Evolutionary conservation across 2,888 invertebrate species (phyloP), one percentile per base, ranked within the genome.

Genomic region (Philhelius pedissequus): DNA sequence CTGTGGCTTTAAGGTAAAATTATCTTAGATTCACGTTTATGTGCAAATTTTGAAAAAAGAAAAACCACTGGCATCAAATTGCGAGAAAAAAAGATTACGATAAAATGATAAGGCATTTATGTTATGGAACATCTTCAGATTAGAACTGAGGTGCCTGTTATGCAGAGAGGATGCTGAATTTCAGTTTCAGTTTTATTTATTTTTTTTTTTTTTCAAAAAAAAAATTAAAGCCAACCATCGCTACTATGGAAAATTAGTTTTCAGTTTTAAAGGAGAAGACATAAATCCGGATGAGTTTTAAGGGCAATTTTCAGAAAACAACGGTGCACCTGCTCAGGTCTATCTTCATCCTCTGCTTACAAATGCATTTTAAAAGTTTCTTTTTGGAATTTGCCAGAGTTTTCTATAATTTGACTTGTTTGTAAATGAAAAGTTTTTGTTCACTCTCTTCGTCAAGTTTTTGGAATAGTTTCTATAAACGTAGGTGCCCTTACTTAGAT

Each of bases 101-200:
- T 62, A 30, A 27, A 48, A 48, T 68, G 78, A 79, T 75, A 78
- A 60, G 52, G 62, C 69, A 74, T 83, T 78, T 78, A 78, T 83
- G 74, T 78, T 38, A 74, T 66, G 77, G 38, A 68, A 73, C 43
- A 78, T 56, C 66, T 68, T 68, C 60, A 62, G 71, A 74, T 60
- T 20, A 71, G n/a, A 52, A 69, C 20, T 77, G 62, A 69, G n/a
- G n/a, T n/a, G n/a, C n/a, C n/a, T 82, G 56, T 69, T 40, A 27
- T 43, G 40, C 35, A 62, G 30, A 32, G 22, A 64, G 32, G 30
- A 64, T 64, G 22, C 20, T 38, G 40, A 13, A 13, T 58, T 18
- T 38, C 60, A 13, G 20, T 58, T 18, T 25, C 27, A 27, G 18
- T 73, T 62, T 68, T 43, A 15, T n/a, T 25, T 30, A 30, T 30